Evolutionary conservation across 2,888 invertebrate species (phyloP).

Genomic region (Tinea semifulvella): DNA sequence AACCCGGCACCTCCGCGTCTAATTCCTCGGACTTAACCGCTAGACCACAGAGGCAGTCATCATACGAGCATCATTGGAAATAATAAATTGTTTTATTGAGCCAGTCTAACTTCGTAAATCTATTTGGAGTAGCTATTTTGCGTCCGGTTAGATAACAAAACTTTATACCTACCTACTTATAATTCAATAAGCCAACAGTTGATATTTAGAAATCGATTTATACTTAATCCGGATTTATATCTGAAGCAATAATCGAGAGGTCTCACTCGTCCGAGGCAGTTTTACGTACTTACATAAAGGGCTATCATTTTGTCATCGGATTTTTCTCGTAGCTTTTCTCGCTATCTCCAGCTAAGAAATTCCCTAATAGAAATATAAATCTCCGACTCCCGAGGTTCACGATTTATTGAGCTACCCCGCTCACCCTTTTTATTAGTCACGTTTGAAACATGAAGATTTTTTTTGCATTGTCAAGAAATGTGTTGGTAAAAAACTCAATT

Average conservation of each 20-base stretch:
- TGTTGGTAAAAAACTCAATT: slow-evolving; percentile 5
- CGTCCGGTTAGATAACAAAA: no score
- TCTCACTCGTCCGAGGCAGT: background rate
- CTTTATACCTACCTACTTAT: no score
- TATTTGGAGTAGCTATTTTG: no score
- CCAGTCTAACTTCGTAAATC: no score
- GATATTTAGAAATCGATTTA: background rate
- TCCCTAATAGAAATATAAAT: slow-evolving; percentile 54
- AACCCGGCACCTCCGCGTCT: no score
- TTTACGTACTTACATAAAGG: slow-evolving; percentile 9
- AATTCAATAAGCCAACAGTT: no score
- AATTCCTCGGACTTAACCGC: no score
- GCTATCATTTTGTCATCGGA: slow-evolving; percentile 14
- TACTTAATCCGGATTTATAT: slow-evolving; percentile 8
- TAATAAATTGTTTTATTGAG: no score
- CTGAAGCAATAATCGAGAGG: slow-evolving; percentile 1
- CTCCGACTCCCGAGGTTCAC: slow-evolving; percentile 35
- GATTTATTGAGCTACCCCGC: slow-evolving; percentile 45
- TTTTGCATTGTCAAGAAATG: slow-evolving; percentile 18
- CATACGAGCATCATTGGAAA: no score
- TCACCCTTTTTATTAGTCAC: slow-evolving; percentile 54
- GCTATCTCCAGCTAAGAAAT: slow-evolving; percentile 26
- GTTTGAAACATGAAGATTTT: slow-evolving; percentile 43
- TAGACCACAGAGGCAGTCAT: no score
- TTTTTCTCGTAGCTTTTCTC: slow-evolving; percentile 11